Percentiles rank a stretch among this genome's conserved stretches.
Conservation (phyloP, 1,140 invertebrate species). For the Macrotrachela quadricornifera region DNA sequence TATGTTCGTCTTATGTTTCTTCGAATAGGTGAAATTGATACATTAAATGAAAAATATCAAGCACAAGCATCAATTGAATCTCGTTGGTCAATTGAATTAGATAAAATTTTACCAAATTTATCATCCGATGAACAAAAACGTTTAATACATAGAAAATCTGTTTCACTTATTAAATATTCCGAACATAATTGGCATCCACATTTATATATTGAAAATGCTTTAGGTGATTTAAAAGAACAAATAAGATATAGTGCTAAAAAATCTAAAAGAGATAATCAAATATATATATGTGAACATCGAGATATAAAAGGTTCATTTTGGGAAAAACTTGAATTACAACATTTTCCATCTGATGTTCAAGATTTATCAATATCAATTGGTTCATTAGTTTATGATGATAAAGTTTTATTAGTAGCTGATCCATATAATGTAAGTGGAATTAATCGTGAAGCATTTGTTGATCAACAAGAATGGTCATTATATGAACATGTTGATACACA, state of each 20-base stretch:
- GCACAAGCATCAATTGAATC: slow-evolving; percentile 5
- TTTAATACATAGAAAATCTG: no score
- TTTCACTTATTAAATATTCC: no score
- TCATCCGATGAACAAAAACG: background rate
- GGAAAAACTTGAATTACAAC: slow-evolving; percentile 4
- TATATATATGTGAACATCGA: slow-evolving; percentile 1
- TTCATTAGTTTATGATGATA: no score
- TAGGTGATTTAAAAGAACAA: no score
- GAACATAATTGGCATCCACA: slow-evolving; percentile 1
- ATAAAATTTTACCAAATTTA: background rate
- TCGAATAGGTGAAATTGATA: slow-evolving; percentile 7
- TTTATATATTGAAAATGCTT: slow-evolving; percentile 2
- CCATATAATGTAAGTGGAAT: background rate
- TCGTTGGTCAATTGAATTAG: background rate
- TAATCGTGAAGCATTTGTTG: slow-evolving; percentile 2
- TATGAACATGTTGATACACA: no score
- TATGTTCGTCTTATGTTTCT: slow-evolving; percentile 5
- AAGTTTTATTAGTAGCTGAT: no score
- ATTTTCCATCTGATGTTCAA: slow-evolving; percentile 4
- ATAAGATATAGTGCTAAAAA: background rate
- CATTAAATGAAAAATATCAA: slow-evolving; percentile 6
- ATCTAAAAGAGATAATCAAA: background rate
- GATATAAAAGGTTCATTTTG: slow-evolving; percentile 8
- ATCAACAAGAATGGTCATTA: background rate
- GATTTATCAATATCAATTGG: no score